A percentile compares a stretch with the other conserved stretches of the same genome.
These are phyloP conservation scores for Drosophila eugracilis DNA, from an alignment of 1,140 invertebrate species.

Conservation along the genomic window DNA sequence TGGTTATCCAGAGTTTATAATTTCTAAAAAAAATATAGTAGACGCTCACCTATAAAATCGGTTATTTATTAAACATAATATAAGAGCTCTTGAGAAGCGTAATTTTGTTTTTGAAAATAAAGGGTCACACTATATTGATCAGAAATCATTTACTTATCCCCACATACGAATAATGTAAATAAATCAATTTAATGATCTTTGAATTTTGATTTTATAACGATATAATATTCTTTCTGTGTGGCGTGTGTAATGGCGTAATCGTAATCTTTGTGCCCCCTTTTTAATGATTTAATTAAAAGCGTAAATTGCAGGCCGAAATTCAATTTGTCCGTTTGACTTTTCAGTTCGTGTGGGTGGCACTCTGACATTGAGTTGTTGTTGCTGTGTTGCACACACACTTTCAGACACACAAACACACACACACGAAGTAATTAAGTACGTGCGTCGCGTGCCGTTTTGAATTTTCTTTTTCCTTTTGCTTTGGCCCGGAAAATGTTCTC, in stretches of 20 bases:
- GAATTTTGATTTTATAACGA: background rate
- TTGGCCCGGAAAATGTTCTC: slow-evolving; percentile 30
- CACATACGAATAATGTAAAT: no score
- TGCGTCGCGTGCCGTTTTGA: slow-evolving; percentile 50
- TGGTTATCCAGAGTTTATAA: no score
- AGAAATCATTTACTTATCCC: no score
- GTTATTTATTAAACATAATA: no score
- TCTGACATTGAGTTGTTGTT: slow-evolving; percentile 26
- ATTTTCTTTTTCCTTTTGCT: slow-evolving; percentile 28
- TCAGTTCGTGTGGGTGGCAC: slow-evolving; percentile 27
- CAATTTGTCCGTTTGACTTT: slow-evolving; percentile 65
- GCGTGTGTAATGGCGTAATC: slow-evolving; percentile 73
- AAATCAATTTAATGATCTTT: background rate
- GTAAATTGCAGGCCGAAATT: slow-evolving; percentile 76
- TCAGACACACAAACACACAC: slow-evolving; percentile 5
- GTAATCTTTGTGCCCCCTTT: slow-evolving; percentile 78
- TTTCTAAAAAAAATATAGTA: no score
- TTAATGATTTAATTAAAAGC: slow-evolving; percentile 80
- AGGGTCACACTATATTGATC: no score
- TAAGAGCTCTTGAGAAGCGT: no score
- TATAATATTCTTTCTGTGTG: background rate
- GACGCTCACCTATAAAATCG: no score
- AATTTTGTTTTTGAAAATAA: no score
- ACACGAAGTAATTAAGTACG: slow-evolving; percentile 43
- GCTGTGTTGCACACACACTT: slow-evolving; percentile 3